Evolutionary conservation across 2,797 vertebrate genomes (phyloP), one percentile per base, ranked within the genome.

Genomic region (Fratercula arctica): DNA sequence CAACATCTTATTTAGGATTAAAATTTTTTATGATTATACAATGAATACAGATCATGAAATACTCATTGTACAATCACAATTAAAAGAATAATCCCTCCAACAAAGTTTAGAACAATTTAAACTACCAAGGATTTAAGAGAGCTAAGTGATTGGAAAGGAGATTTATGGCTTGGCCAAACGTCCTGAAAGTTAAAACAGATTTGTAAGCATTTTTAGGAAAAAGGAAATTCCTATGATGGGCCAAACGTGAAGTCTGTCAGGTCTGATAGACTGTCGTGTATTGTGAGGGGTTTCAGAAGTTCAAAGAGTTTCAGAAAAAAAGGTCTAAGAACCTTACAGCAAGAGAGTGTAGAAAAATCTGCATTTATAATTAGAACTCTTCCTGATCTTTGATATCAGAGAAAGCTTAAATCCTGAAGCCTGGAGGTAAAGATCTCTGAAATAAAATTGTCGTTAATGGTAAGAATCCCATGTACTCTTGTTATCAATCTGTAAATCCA

Each of bases 1-100:
- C 95, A 97, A 93, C 94, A 97, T 97, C 96, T 97, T 98, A 97
- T 98, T 98, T 97, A 97, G 97, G 96, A 97, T 98, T 98, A 97
- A 94, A 91, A 21, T 82, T 97, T 98, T 96, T 96, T 92, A 81
- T 94, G 93, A 97, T 93, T 97, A 67, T 91, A 90, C 78, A 90
- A 95, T 93, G 93, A 97, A 86, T 93, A 95, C 89, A 97, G 85
- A 92, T 97, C 96, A 96, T 97, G 57, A 97, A 98, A 96, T 91
- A 94, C 91, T 88, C 76, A 76, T 94, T 97, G 61, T 94, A 96
- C 92, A 96, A 96, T 95, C 16, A 16, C 87, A 97, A 97, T 97
- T 97, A 97, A 96, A 97, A 95, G 69, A 96, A 97, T 98, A 98
- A 97, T 97, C 93, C 72, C 92, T 96, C 73, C 92, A 96, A 97